Conservation (phyloP, 2,113 vertebrate genomes). For the Ibidorhyncha struthersii region DNA sequence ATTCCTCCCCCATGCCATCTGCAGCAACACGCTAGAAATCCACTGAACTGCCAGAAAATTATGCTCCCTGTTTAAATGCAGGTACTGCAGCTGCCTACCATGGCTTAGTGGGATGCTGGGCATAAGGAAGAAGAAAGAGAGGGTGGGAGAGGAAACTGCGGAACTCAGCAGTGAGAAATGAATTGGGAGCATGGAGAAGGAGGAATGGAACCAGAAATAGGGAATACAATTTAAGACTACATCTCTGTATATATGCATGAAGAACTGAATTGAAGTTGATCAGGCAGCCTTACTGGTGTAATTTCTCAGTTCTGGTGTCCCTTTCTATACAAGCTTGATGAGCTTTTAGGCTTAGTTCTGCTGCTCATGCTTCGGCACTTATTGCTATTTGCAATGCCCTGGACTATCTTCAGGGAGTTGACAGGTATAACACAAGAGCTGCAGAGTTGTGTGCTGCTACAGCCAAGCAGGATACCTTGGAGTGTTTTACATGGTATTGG, state of each 20-base stretch:
- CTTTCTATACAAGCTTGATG: not conserved
- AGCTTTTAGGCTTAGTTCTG: not conserved
- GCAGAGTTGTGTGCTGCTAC: not conserved
- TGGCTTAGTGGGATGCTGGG: not conserved
- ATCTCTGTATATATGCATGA: not conserved
- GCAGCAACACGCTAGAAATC: slow-evolving; percentile 30
- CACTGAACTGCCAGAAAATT: slow-evolving; percentile 16
- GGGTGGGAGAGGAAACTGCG: not conserved
- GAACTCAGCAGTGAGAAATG: not conserved
- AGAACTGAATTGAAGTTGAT: not conserved
- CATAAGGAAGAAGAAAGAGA: not conserved
- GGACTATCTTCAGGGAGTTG: not conserved
- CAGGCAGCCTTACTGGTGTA: not conserved
- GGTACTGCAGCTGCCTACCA: slow-evolving; percentile 40
- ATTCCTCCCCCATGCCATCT: slow-evolving; percentile 53
- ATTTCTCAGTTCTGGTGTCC: not conserved
- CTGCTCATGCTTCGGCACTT: not conserved
- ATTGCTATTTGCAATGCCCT: not conserved
- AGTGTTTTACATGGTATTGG: not conserved
- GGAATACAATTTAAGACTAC: not conserved
- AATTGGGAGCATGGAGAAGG: not conserved
- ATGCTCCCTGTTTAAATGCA: not conserved
- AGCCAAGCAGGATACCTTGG: not conserved
- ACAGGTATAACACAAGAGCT: not conserved
- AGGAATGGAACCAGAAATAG: not conserved